Percentiles rank a stretch among this genome's conserved stretches.
Conservation (phyloP, 2,888 invertebrate genomes). For the Camptogramma bilineatum region DNA sequence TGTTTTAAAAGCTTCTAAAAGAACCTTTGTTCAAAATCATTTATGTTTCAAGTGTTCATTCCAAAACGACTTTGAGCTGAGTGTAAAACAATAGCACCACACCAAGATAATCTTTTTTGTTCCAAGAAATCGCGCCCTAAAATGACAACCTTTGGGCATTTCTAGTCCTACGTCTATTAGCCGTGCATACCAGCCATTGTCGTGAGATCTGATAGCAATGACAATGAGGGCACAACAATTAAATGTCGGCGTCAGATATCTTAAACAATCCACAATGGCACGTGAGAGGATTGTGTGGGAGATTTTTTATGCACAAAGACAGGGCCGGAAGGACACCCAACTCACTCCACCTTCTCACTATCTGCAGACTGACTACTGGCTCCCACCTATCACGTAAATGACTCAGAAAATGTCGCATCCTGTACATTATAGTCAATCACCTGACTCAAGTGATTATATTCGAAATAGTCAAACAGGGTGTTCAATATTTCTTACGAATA, state of each 20-base stretch:
- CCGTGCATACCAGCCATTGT: slow-evolving; percentile 51
- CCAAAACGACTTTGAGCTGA: not conserved
- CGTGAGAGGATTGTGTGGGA: slow-evolving; percentile 79
- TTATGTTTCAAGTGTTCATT: slow-evolving; percentile 3
- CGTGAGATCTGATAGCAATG: slow-evolving; percentile 74
- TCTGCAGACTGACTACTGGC: not conserved
- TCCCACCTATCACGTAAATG: too few species aligned
- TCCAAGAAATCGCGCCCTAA: slow-evolving; percentile 22
- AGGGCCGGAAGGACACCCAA: slow-evolving; percentile 15
- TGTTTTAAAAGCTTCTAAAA: not conserved
- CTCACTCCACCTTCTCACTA: slow-evolving; percentile 11
- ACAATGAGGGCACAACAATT: slow-evolving; percentile 77
- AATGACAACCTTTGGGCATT: slow-evolving; percentile 34
- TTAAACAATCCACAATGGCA: slow-evolving; percentile 79
- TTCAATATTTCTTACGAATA: too few species aligned
- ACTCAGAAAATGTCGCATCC: too few species aligned
- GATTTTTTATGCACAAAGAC: slow-evolving; percentile 56
- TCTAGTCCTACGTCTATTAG: slow-evolving; percentile 35
- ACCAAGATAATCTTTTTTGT: slow-evolving; percentile 23
- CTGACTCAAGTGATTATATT: too few species aligned
- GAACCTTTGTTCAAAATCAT: not conserved
- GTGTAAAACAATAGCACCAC: slow-evolving; percentile 3
- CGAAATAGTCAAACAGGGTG: too few species aligned
- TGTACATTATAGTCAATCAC: too few species aligned
- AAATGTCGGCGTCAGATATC: slow-evolving; percentile 67